Base-by-base conservation (phyloP, 2,888 invertebrate species). In the Chironomus riparius region DNA sequence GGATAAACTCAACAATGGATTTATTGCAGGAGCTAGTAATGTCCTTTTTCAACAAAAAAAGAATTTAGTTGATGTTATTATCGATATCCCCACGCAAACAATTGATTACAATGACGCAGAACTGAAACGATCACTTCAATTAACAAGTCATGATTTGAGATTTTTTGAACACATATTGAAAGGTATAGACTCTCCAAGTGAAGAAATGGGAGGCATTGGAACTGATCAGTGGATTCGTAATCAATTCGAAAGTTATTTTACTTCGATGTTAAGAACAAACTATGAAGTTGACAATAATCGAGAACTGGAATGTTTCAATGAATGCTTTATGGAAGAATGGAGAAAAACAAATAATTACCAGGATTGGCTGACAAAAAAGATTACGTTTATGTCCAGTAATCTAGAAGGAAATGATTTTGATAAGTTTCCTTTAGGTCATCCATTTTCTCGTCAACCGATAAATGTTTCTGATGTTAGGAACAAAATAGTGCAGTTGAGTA, bases 161-260 rank as follows among this genome's bases (percentile, higher is more conserved):
- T 72, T 72, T 38, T 72, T 62, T 1, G 72, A 72, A 7, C 72
- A 72, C 61, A 38, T 72, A 1, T 13, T 38, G 5, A 72, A 15
- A 12, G 72, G 72, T 3, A 72, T 72, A 38, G 72, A 72, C 7
- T 50, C 50, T 38, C 72, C 72, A 62, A 61, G 15, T 2, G 72
- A 61, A 38, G 65, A 65, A 13, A 24, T 21, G 38, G 38, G 38
- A 13, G 61, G 62, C 0, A 24, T 18, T 47, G 72, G 72, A 3
- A 72, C 62, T 12, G 62, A 72, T 18, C 10, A n/a, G 4, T 72
- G 72, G 72, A 72, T 72, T 2, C 48, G 62, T 3, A 24, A 72
- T 4, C 72, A 72, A 62, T 72, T 72, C 21, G 61, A 72, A 12
- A 72, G 72, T 21, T 72, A 72, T 62, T 72, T 72, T 50, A 72